Evolutionary conservation across 2,113 vertebrate genomes (phyloP), one percentile per base, ranked within the genome.

Genomic region (Dasyprocta punctata): DNA sequence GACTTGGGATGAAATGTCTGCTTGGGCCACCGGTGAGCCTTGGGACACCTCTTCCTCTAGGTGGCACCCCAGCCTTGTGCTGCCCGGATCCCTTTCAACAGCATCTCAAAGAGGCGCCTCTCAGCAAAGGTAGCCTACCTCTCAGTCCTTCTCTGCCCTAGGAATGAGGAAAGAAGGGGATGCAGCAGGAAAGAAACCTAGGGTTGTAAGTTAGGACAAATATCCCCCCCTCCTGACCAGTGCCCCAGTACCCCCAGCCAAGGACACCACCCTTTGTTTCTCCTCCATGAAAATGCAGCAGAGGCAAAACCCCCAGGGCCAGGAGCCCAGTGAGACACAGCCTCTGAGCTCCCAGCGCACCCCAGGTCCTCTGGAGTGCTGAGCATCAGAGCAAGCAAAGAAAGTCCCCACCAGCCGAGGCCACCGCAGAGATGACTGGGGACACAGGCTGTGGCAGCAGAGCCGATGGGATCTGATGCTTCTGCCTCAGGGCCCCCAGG

Each of bases 11-110:
- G 10, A 41, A 81, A 36, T 3, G 36, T 69, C 17, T 0, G 0
- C 41, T 22, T 24, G 11, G 61, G 6, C 26, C 17, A 30, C 71
- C 67, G 0, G 2, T 7, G 16, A 54, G 67, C 47, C 63, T 14
- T 1, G 33, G 81, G 24, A 63, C 28, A 44, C 38, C 11, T 56
- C n/a, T 8, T 73, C 95, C 97, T 0, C 91, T 93, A 96, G 97
- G 86, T 81, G 98, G 98, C 73, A 10, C 89, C 63, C 71, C 17
- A 80, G 58, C 71, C 41, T 86, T 19, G 19, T 14, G 49, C 65
- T 49, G 0, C 3, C 28, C 14, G 0, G 0, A 22, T 41, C 54
- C 10, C 54, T 78, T 63, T 81, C n/a, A 36, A 7, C 38, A 36
- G 49, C 30, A 0, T 12, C 14, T 78, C 14, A 1, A 2, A 54